Evolutionary conservation across 2,797 vertebrate genomes (phyloP), one percentile per base, ranked within the genome.

Genomic region (Gorsachius magnificus): DNA sequence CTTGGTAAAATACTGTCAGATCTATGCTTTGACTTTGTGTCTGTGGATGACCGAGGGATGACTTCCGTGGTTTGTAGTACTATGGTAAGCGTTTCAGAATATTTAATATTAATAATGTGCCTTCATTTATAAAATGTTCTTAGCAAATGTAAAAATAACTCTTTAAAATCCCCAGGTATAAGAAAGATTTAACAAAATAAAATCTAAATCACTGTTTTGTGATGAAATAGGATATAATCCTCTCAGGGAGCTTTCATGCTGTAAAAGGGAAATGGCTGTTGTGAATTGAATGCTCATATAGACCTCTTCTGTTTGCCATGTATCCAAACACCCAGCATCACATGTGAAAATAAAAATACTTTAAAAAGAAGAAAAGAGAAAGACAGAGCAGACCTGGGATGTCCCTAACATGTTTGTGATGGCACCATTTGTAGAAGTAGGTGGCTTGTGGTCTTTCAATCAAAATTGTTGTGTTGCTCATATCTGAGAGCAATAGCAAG

Each of bases 221-320:
- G 80, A 63, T 93, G 41, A 93, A 92, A 69, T 51, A 50, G 65
- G 17, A 16, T 90, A 33, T 94, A 94, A 96, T 91, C 72, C 57
- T 90, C 72, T 93, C 78, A 11, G 53, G 51, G 33, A 85, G 45
- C 21, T 88, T 94, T 91, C 15, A 10, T 53, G 31, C 60, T 56
- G 22, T 90, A 60, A 19, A 84, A 66, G 43, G 46, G 14, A 60
- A 92, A 36, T 0, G 9, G 13, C 65, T 9, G 3, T 75, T 86
- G 69, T 68, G 35, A 85, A 60, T 13, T 68, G 36, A 70, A n/a
- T 1, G 7, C 26, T 92, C 5, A 28, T 25, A 7, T 5, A 63
- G 31, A 25, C 9, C 11, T 91, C 31, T 51, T 87, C 41, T 65
- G 7, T 83, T 86, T 57, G 24, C 43, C 18, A 0, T 29, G 13